A percentile compares a stretch with the other conserved stretches of the same genome.
phyloP scores from a whole-genome alignment of 2,113 vertebrate genomes.

The Panthera uncia region DNA sequence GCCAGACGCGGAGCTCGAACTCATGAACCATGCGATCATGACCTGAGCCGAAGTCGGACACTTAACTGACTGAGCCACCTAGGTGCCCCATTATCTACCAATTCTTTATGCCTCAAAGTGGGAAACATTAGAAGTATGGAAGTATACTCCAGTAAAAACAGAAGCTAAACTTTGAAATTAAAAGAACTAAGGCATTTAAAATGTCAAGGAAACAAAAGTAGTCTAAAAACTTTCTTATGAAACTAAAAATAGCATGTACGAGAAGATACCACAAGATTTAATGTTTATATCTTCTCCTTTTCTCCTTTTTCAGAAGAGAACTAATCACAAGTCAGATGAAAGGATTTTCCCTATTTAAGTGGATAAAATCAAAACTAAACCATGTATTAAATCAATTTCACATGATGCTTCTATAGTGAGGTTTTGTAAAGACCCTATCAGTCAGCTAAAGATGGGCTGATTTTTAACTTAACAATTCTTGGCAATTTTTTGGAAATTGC shows the following conservation, averaged over 20 bases:
- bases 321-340: neutral
- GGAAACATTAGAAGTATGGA: neutral
- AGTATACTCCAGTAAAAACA: neutral
- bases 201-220: neutral
- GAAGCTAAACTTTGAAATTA: neutral
- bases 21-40: too few species aligned
- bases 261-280: neutral
- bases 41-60: too few species aligned
- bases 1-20: too few species aligned
- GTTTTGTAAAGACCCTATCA: neutral
- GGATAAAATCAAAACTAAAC: slow-evolving; percentile 8
- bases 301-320: neutral
- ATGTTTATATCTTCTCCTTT: neutral
- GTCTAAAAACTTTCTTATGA: neutral
- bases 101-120: neutral
- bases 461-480: slow-evolving; percentile 39
- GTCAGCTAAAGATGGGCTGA: neutral
- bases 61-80: too few species aligned
- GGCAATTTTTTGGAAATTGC: neutral
- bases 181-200: slow-evolving; percentile 4
- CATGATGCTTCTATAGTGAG: neutral
- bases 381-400: neutral
- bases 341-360: neutral
- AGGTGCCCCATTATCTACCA: neutral
- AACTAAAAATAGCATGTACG: slow-evolving; percentile 11